Evolutionary conservation across 2,888 invertebrate species (phyloP), one percentile per base, ranked within the genome.

Genomic region (Amphimallon solstitiale): DNA sequence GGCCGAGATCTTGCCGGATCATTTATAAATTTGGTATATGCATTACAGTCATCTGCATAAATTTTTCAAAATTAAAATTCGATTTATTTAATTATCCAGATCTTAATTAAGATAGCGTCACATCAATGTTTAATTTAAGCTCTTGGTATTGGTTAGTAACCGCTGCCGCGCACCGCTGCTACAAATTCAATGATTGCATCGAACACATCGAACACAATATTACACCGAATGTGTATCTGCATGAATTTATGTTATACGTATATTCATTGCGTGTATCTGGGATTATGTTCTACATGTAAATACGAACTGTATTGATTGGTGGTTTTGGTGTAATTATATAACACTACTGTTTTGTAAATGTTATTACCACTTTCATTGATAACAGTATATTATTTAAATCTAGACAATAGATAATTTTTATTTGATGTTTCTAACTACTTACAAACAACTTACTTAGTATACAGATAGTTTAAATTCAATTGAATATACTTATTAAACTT

Each of bases 71-170:
- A 43, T 59, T 45, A 29, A 59, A 59, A 29, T 23, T 43, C 43
- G 34, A 43, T 59, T 59, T 59, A 59, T 59, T 59, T 43, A 14
- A 59, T 43, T 59, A 59, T 43, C 43, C 43, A 59, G 56, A 59
- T 59, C 23, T 59, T 59, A 59, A 59, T 59, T 59, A 59, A 59
- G 56, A 59, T 59, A 59, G 17, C 29, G 56, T 59, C 56, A 40
- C 23, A 59, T 59, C 56, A 59, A 43, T 59, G 56, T 59, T 59
- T 43, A 59, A 59, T 59, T 59, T 59, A 59, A 59, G 56, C 56
- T 43, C 38, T 15, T 43, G 56, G 29, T 29, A 23, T 59, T 29
- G 29, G n/a, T n/a, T 9, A 29, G 29, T 9, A 7, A 29, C 29
- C 9, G 9, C 6, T 29, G 9, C 29, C 6, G 29, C n/a, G n/a